Conservation (phyloP, 2,888 invertebrate species). For the Gymnocheta viridis region DNA sequence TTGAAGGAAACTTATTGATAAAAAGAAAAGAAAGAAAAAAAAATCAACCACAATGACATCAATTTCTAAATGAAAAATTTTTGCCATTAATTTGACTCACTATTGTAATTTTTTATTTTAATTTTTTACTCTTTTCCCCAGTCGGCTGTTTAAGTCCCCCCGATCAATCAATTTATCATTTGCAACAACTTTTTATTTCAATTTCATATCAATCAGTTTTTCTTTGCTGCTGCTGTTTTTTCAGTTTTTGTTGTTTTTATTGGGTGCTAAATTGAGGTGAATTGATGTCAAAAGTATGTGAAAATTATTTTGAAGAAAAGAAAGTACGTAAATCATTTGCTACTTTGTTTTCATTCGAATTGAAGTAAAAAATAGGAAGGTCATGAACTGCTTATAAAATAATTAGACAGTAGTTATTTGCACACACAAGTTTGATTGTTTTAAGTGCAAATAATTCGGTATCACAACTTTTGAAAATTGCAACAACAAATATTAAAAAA, state of each 20-base stretch:
- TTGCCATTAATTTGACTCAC: slow-evolving; percentile 55
- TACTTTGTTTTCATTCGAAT: not conserved
- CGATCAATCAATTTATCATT: slow-evolving; percentile 44
- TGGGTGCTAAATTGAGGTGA: slow-evolving; percentile 53
- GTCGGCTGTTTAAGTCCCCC: not conserved
- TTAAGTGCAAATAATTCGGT: no score
- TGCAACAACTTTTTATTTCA: slow-evolving; percentile 58
- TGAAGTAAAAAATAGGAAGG: not conserved
- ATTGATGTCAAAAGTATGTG: slow-evolving; percentile 61
- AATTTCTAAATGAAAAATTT: slow-evolving; percentile 60
- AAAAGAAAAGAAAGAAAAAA: no score
- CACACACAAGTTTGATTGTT: not conserved
- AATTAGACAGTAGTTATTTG: not conserved
- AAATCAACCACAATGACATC: slow-evolving; percentile 65
- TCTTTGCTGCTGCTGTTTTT: slow-evolving; percentile 11
- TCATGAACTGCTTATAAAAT: slow-evolving; percentile 11
- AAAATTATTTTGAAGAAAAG: slow-evolving; percentile 56
- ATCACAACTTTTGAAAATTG: no score
- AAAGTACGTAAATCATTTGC: slow-evolving; percentile 48
- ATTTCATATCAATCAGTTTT: slow-evolving; percentile 61
- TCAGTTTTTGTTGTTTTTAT: not conserved
- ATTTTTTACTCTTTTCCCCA: not conserved
- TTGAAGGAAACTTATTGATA: slow-evolving; percentile 24
- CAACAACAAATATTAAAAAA: no score
- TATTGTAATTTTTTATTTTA: slow-evolving; percentile 17